These are phyloP conservation scores for Littorina saxatilis DNA, from an alignment of 1,140 invertebrate genomes.

Conservation along the genomic window DNA sequence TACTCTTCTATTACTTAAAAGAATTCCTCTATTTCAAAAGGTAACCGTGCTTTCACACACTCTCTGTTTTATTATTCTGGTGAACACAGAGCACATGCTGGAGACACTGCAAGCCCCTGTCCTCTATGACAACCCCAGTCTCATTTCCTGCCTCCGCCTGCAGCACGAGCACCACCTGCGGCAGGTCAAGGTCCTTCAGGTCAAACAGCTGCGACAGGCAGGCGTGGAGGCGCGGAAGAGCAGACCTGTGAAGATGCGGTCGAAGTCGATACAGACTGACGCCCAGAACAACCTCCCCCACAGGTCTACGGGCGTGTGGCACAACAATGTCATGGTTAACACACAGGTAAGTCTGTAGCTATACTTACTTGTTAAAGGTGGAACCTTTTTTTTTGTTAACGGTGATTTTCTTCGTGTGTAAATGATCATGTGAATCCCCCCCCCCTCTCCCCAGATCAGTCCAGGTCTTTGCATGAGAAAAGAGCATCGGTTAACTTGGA, in stretches of 20 bases:
- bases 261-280: conserved; percentile 51
- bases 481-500: no score
- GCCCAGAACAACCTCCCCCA: not conserved
- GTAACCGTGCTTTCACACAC: not conserved
- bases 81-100: conserved; percentile 5
- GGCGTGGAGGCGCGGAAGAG: conserved; percentile 39
- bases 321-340: conserved; percentile 10
- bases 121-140: conserved; percentile 1
- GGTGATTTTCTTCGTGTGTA: no score
- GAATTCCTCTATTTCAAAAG: not conserved
- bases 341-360: conserved; percentile 1
- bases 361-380: not conserved
- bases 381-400: no score
- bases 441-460: no score
- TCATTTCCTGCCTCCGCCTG: conserved; percentile 38
- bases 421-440: no score
- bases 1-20: not conserved
- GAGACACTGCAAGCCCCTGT: conserved; percentile 7
- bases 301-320: not conserved
- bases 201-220: conserved; percentile 38
- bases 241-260: conserved; percentile 25
- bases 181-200: conserved; percentile 50
- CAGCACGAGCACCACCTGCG: conserved; percentile 57
- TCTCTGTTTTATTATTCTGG: not conserved
- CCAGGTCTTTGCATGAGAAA: no score